phyloP scores from a whole-genome alignment of 2,888 invertebrate genomes.

The Zeuzera pyrina region DNA sequence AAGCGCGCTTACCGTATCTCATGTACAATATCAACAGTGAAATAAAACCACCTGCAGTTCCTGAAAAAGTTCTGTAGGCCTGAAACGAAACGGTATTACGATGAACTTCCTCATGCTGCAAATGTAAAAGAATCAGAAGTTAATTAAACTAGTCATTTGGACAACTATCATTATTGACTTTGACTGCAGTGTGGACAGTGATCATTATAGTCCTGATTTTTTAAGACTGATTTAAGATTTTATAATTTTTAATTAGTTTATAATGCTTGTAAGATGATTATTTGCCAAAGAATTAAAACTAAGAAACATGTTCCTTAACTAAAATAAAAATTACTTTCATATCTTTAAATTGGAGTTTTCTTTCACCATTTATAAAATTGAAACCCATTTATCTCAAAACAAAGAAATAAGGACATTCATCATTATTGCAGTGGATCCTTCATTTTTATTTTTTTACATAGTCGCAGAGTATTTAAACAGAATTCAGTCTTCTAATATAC shows the following conservation, averaged over 20 bases:
- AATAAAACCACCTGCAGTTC: slow-evolving; percentile 11
- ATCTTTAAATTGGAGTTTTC: slow-evolving; percentile 1
- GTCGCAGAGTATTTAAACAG: too few relatives aligned
- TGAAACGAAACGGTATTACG: slow-evolving; percentile 5
- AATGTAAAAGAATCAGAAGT: slow-evolving; percentile 2
- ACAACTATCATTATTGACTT: slow-evolving; percentile 5
- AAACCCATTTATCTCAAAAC: slow-evolving; percentile 5
- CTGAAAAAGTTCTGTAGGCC: slow-evolving; percentile 9
- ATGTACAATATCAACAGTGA: slow-evolving; percentile 12
- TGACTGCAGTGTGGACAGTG: slow-evolving; percentile 2
- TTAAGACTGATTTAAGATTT: slow-evolving; percentile 4
- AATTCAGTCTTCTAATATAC: too few relatives aligned
- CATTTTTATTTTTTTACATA: too few relatives aligned
- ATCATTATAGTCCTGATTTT: slow-evolving; percentile 4
- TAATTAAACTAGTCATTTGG: slow-evolving; percentile 4
- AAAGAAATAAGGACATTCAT: background rate
- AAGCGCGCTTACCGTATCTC: too few relatives aligned
- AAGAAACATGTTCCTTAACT: background rate
- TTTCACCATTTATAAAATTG: slow-evolving; percentile 5
- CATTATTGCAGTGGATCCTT: too few relatives aligned
- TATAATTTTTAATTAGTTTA: background rate
- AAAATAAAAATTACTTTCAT: background rate
- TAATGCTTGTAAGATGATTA: background rate
- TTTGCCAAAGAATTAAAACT: background rate
- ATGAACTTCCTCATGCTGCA: slow-evolving; percentile 6